Conservation (phyloP, 2,797 vertebrate species). For the Lithobates pipiens region DNA sequence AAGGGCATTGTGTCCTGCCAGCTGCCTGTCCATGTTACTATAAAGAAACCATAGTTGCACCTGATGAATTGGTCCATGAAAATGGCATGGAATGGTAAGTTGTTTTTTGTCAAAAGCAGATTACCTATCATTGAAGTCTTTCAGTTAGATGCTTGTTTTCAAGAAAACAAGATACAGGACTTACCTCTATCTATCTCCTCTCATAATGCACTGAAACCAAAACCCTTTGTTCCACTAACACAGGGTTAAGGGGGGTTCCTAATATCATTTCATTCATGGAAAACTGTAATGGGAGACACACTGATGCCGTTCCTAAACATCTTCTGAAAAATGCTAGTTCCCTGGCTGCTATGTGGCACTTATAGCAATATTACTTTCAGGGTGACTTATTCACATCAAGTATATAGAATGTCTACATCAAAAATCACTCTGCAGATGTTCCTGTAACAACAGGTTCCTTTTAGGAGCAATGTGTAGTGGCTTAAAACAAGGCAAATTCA, state of each 20-base stretch:
- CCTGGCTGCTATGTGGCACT: too few relatives aligned
- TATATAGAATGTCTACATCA: too few relatives aligned
- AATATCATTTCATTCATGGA: background rate
- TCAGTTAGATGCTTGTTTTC: background rate
- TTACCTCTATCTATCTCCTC: background rate
- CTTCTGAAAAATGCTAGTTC: too few relatives aligned
- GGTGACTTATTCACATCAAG: too few relatives aligned
- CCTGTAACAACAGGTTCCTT: too few relatives aligned
- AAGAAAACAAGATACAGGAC: background rate
- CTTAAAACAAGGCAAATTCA: too few relatives aligned
- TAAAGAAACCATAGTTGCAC: conserved; percentile 65
- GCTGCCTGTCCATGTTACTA: conserved; percentile 77
- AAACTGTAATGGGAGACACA: too few relatives aligned
- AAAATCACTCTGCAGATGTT: too few relatives aligned
- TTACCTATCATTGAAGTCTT: background rate
- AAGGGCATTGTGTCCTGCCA: conserved; percentile 71
- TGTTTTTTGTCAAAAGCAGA: background rate
- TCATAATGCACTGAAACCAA: background rate
- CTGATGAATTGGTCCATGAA: conserved; percentile 71
- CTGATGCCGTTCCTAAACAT: too few relatives aligned
- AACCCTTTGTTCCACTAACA: too few relatives aligned
- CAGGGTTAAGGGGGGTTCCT: background rate
- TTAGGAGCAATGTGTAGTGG: too few relatives aligned
- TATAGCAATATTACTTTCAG: too few relatives aligned
- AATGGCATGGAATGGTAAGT: conserved; percentile 74